Percentiles rank a stretch among this genome's conserved stretches.
Evolutionary conservation across 2,113 vertebrate genomes (phyloP).

Genomic region (Tupaia tana): DNA sequence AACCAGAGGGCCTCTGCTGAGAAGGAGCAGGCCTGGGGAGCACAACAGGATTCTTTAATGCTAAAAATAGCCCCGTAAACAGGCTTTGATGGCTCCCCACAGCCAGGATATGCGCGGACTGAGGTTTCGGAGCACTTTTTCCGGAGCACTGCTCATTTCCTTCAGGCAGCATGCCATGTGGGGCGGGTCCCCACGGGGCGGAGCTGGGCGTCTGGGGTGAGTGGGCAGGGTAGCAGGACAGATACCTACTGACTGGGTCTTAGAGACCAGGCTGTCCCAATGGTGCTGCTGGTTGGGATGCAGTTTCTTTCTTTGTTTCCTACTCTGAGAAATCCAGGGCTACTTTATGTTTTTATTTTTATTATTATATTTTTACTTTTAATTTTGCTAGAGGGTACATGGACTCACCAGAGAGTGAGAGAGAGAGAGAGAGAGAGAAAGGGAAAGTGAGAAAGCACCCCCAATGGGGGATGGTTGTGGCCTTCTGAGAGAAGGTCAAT

Average conservation of each 20-base stretch:
- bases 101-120: conserved; percentile 88
- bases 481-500: no score
- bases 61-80: conserved; percentile 90
- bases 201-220: not conserved
- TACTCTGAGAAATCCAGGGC: no score
- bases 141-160: conserved; percentile 87
- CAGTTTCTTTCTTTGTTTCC: no score
- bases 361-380: no score
- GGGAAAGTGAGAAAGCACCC: no score
- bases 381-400: no score
- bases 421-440: no score
- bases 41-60: conserved; percentile 84
- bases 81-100: conserved; percentile 89
- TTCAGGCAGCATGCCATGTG: conserved; percentile 80
- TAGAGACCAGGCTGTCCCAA: not conserved
- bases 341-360: not conserved
- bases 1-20: conserved; percentile 67
- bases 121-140: conserved; percentile 87
- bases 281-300: not conserved
- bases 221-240: not conserved
- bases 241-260: not conserved
- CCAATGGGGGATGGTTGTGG: no score
- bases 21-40: conserved; percentile 72
- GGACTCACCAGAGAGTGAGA: no score
- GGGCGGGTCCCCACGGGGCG: not conserved